Percentiles rank a stretch among this genome's conserved stretches.
These are phyloP conservation scores for Volucella inanis DNA, from an alignment of 2,888 invertebrate genomes.

Conservation along the genomic window DNA sequence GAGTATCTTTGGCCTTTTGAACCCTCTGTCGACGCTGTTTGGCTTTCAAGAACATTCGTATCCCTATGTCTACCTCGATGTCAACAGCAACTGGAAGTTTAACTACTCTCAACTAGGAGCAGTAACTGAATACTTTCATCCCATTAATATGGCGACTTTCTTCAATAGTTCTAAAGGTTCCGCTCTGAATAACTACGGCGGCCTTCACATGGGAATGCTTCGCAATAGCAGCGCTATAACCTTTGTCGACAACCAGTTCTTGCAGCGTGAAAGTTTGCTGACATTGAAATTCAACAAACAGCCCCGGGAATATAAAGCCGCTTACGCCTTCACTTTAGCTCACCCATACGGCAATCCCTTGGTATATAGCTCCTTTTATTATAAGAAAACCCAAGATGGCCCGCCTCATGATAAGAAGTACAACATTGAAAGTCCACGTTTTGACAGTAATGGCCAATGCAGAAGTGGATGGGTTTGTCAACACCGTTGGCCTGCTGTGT, in stretches of 20 bases:
- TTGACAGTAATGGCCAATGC: constrained; percentile 86
- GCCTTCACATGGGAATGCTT: constrained; percentile 86
- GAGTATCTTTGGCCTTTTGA: constrained; percentile 57
- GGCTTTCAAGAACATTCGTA: constrained; percentile 82
- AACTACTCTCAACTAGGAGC: constrained; percentile 85
- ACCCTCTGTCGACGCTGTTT: constrained; percentile 24
- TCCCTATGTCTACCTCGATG: constrained; percentile 89
- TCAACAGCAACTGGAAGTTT: constrained; percentile 85
- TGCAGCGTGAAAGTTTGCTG: constrained; percentile 86
- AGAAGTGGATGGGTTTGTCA: constrained; percentile 90
- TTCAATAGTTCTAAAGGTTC: constrained; percentile 85
- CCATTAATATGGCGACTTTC: constrained; percentile 82
- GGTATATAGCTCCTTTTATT: constrained; percentile 92
- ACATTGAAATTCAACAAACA: constrained; percentile 31
- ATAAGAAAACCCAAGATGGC: constrained; percentile 83
- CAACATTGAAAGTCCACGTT: constrained; percentile 84
- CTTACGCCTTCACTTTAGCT: constrained; percentile 88
- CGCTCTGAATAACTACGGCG: constrained; percentile 85
- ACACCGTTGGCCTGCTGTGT: constrained; percentile 91
- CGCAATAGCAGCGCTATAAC: constrained; percentile 85
- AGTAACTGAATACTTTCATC: constrained; percentile 88
- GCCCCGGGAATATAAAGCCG: constrained; percentile 47
- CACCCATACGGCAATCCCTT: constrained; percentile 91
- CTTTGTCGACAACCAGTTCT: constrained; percentile 95
- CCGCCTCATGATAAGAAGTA: constrained; percentile 53